Conservation (phyloP, 2,888 invertebrate genomes). For the Lasioglossum leucozonium region DNA sequence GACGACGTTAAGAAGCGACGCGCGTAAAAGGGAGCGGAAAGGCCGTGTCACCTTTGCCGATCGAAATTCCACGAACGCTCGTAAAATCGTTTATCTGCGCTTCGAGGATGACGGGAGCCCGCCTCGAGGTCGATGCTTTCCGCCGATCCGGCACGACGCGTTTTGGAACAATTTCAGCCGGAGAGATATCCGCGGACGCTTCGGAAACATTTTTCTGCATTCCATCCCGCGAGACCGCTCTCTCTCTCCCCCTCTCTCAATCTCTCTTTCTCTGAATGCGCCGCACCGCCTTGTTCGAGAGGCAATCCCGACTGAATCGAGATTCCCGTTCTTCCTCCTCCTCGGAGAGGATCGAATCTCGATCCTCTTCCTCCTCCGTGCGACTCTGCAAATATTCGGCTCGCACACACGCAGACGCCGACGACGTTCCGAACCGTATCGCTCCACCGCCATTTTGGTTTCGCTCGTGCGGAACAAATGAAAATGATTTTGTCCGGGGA, state of each 20-base stretch:
- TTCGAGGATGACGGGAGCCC: conserved; percentile 19
- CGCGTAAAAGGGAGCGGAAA: conserved; percentile 35
- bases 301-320: conserved; percentile 29
- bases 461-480: background rate
- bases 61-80: conserved; percentile 67
- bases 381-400: background rate
- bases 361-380: background rate
- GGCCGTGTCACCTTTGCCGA: conserved; percentile 33
- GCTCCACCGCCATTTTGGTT: background rate
- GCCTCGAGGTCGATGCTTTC: conserved; percentile 19
- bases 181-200: background rate
- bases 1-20: conserved; percentile 9
- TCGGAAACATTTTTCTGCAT: conserved; percentile 22
- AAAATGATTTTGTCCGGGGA: background rate
- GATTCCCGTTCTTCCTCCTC: conserved; percentile 13
- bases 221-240: background rate
- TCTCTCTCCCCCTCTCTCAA: no score
- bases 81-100: conserved; percentile 73
- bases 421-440: background rate
- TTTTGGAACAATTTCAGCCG: conserved; percentile 20
- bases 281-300: background rate
- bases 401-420: background rate
- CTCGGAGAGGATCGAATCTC: background rate
- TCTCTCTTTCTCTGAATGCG: background rate
- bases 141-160: background rate